Conservation (phyloP, 2,888 invertebrate species). For the Lepidonotus clava region DNA sequence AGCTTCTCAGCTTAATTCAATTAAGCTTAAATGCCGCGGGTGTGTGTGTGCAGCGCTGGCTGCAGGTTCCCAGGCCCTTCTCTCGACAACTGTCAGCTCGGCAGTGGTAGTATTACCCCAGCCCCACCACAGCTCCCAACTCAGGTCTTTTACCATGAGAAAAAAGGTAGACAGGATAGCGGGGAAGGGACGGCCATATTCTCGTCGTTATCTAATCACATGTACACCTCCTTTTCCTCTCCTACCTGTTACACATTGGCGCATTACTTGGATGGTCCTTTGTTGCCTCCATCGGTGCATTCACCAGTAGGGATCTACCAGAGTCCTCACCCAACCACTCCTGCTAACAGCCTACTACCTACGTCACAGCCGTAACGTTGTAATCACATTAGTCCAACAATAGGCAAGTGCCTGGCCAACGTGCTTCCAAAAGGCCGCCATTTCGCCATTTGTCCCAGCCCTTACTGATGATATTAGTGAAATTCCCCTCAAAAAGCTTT, state of each 20-base stretch:
- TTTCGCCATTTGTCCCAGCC: not conserved
- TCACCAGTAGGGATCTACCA: too few relatives aligned
- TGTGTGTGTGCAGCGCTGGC: not conserved
- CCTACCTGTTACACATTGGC: too few relatives aligned
- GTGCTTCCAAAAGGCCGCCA: not conserved
- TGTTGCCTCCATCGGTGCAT: too few relatives aligned
- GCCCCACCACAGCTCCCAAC: too few relatives aligned
- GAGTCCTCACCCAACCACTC: not conserved
- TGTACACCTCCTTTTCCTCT: too few relatives aligned
- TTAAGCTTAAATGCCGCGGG: conserved; percentile 49
- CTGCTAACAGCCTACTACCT: not conserved
- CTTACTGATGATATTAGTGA: conserved; percentile 19
- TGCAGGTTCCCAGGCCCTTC: not conserved
- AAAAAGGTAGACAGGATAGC: too few relatives aligned
- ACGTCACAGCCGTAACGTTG: not conserved
- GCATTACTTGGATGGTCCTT: too few relatives aligned
- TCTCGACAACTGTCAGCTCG: too few relatives aligned
- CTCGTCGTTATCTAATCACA: too few relatives aligned
- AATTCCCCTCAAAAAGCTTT: not conserved
- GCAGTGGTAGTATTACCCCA: too few relatives aligned
- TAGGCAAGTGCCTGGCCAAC: not conserved
- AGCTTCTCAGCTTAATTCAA: conserved; percentile 47
- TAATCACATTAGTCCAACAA: conserved; percentile 21
- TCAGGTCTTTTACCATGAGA: too few relatives aligned
- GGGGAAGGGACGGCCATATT: too few relatives aligned